Evolutionary conservation across 1,140 invertebrate species (phyloP), one percentile per base, ranked within the genome.

Genomic region (Acyrthosiphon pisum): DNA sequence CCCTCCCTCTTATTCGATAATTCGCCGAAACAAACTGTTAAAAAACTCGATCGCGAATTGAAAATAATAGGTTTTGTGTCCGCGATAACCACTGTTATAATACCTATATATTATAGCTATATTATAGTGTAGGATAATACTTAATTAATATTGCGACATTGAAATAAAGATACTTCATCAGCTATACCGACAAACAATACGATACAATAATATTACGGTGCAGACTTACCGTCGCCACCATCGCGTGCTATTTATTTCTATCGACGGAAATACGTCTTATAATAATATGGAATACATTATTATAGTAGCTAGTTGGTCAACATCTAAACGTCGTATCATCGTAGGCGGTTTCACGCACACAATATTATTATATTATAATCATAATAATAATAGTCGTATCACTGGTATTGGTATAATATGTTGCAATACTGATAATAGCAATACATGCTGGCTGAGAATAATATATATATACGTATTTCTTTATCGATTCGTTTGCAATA

Each of bases 401-500:
- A 88, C 30, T n/a, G 0, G 23, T 48, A n/a, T 41, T 41, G 6
- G 46, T 48, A 48, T 9, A 35, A 48, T 9, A 35, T 88, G 87
- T 89, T 53, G 87, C 87, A 89, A 53, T 88, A 50, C 48, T 53
- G 87, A 89, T 89, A 89, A 89, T 89, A 53, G 30, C 87, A 89
- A 89, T 89, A 89, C 87, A 89, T 89, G 87, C 87, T 53, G 87
- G 35, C 48, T 23, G 46, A 89, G 35, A 53, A n/a, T 89, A 86
- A 22, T 37, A 18, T 89, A 26, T 41, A 20, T 23, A 37, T 89
- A 89, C 87, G 87, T 89, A 89, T 89, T 89, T 89, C 87, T 89
- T 89, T 89, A 89, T 89, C 87, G 87, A 89, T 53, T 53, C 7
- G 87, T 53, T 89, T 89, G 87, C 87, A 89, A 89, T 88, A 89